Conservation (phyloP, 2,888 invertebrate genomes). For the Cephus rjabovi region DNA sequence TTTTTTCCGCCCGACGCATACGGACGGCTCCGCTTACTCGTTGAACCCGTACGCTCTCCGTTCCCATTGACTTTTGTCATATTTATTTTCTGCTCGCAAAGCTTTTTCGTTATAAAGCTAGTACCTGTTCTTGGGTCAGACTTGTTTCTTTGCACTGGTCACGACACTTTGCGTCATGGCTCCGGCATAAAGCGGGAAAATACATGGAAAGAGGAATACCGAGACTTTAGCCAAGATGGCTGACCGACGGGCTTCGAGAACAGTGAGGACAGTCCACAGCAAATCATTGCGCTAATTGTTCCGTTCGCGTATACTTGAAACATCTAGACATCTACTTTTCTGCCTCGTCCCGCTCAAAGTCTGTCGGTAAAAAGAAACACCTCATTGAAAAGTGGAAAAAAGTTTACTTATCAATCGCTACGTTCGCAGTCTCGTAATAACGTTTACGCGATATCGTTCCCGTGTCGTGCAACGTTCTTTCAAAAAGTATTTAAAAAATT, state of each 20-base stretch:
- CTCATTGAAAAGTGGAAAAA: neutral
- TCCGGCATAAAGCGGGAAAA: conserved; percentile 12
- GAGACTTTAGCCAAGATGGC: conserved; percentile 55
- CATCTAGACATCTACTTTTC: neutral
- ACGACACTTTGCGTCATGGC: neutral
- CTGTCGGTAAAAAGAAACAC: neutral
- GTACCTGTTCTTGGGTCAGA: neutral
- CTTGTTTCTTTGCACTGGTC: neutral
- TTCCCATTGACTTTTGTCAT: conserved; percentile 8
- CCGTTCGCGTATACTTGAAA: neutral
- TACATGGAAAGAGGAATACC: conserved; percentile 18
- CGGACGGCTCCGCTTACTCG: conserved; percentile 24
- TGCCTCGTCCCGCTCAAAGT: neutral
- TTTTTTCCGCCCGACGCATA: conserved; percentile 34
- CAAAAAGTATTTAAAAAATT: neutral
- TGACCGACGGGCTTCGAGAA: conserved; percentile 57
- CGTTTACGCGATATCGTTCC: neutral
- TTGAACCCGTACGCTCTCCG: conserved; percentile 19
- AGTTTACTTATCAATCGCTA: neutral
- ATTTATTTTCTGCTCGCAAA: neutral
- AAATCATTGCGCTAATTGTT: neutral
- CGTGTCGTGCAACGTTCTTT: neutral
- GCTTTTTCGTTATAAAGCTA: neutral
- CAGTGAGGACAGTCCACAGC: conserved; percentile 27
- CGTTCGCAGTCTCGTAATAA: neutral